A percentile compares a stretch with the other conserved stretches of the same genome.
These are phyloP conservation scores for Variabilichromis moorii DNA, from an alignment of 2,113 vertebrate species.

Conservation along the genomic window DNA sequence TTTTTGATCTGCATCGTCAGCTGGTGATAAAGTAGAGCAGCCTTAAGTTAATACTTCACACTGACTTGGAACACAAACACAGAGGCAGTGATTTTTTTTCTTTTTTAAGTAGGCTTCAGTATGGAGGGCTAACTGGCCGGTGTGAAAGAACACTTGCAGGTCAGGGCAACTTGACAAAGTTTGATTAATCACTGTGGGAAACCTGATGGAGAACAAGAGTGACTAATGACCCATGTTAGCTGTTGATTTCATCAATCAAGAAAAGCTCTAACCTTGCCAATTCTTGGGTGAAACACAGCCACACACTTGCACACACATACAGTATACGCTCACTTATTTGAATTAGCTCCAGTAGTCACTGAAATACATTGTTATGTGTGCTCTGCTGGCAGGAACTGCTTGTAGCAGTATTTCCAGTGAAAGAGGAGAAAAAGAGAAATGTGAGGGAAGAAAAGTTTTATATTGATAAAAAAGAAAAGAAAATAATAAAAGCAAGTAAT, in stretches of 20 bases:
- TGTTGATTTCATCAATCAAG: conserved; percentile 66
- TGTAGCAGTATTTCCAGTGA: background rate
- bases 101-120: conserved; percentile 1
- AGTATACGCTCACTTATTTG: background rate
- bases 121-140: conserved; percentile 13
- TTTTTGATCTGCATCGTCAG: conserved; percentile 11
- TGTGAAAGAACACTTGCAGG: conserved; percentile 24
- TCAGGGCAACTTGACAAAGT: conserved; percentile 38
- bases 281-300: background rate
- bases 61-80: background rate
- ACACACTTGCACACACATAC: background rate
- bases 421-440: background rate
- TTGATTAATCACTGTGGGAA: conserved; percentile 63
- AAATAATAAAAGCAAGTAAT: background rate
- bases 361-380: background rate
- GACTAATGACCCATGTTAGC: conserved; percentile 55
- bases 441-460: background rate
- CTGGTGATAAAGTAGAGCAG: conserved; percentile 2
- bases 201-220: conserved; percentile 50
- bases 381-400: background rate
- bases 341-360: background rate
- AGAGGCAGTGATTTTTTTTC: background rate
- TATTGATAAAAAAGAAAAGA: background rate
- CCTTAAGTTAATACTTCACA: background rate
- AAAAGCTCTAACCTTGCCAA: conserved; percentile 53